Evolutionary conservation across 2,888 invertebrate genomes (phyloP).

Genomic region (Balanococcus diminutus): DNA sequence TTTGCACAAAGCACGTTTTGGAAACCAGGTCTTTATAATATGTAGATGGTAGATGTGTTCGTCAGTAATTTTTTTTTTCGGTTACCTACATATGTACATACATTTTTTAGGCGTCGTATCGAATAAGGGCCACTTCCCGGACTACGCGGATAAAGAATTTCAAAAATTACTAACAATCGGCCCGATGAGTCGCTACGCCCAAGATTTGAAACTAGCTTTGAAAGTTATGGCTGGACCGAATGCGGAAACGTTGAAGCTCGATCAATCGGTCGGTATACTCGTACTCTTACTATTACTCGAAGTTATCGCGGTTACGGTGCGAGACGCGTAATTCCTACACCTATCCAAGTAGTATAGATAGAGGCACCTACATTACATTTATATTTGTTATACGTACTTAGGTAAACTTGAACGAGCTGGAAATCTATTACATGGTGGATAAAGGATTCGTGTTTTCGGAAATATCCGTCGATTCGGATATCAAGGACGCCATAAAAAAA

Average conservation of each 20-base stretch:
- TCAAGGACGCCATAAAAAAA: constrained; percentile 70
- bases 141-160: constrained; percentile 66
- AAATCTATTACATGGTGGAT: constrained; percentile 55
- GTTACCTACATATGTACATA: background rate
- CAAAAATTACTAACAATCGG: constrained; percentile 67
- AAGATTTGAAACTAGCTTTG: constrained; percentile 80
- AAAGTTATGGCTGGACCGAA: constrained; percentile 71
- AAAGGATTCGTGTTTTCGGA: constrained; percentile 40
- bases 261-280: constrained; percentile 64
- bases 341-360: too few relatives aligned
- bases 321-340: background rate
- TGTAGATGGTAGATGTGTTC: too few relatives aligned
- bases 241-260: constrained; percentile 67
- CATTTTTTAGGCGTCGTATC: constrained; percentile 71
- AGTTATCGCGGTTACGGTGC: too few relatives aligned
- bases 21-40: too few relatives aligned
- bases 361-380: too few relatives aligned
- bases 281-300: too few relatives aligned
- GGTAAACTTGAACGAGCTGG: constrained; percentile 55
- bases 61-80: too few relatives aligned
- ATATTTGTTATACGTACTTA: too few relatives aligned
- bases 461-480: constrained; percentile 72
- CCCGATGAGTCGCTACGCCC: constrained; percentile 86
- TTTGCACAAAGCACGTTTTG: too few relatives aligned
- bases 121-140: constrained; percentile 81